These are phyloP conservation scores for Habropoda laboriosa DNA, from an alignment of 1,140 invertebrate genomes.

Conservation along the genomic window DNA sequence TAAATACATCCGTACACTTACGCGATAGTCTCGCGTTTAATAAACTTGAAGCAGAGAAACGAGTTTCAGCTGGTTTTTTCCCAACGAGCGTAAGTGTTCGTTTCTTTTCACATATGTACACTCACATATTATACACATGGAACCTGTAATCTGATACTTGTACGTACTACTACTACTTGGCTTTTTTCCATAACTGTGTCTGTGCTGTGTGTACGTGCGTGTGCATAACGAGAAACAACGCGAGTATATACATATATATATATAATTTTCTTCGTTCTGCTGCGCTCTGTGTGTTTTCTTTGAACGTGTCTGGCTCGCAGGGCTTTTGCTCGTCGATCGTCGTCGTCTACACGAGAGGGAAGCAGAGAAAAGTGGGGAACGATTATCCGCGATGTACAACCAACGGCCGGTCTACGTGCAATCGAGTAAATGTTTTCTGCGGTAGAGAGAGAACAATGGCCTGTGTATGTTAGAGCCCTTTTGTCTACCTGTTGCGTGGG, in stretches of 20 bases:
- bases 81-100: no score
- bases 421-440: slow-evolving; percentile 4
- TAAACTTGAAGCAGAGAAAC: no score
- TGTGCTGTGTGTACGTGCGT: no score
- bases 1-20: no score
- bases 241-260: no score
- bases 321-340: background rate
- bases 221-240: no score
- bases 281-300: background rate
- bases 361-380: background rate
- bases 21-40: no score
- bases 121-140: no score
- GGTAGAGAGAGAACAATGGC: slow-evolving; percentile 30
- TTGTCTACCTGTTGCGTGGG: slow-evolving; percentile 49
- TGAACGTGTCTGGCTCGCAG: background rate
- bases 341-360: background rate
- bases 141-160: no score
- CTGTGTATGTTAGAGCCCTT: slow-evolving; percentile 30
- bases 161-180: background rate
- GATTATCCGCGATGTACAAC: background rate
- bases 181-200: background rate
- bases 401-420: background rate
- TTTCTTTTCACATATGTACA: no score
- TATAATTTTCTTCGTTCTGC: background rate
- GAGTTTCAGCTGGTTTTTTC: no score